These are phyloP conservation scores for Xerus inauris DNA, from an alignment of 2,113 vertebrate species.

Conservation along the genomic window DNA sequence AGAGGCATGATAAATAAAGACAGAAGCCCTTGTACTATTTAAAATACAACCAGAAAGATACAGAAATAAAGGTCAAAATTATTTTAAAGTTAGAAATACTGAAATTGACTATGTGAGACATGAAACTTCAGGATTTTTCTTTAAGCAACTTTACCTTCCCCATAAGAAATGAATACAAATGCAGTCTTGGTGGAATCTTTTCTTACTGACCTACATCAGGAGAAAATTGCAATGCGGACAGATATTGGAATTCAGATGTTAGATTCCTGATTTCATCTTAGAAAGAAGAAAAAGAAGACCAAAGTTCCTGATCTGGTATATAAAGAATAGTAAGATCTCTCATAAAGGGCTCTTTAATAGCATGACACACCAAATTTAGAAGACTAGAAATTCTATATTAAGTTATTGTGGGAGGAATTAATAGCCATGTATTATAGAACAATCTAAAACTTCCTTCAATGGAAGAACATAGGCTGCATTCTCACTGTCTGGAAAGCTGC, in stretches of 20 bases:
- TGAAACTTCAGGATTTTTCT: neutral
- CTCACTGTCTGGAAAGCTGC: neutral
- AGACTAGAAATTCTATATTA: neutral
- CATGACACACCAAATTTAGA: neutral
- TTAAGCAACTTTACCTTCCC: neutral
- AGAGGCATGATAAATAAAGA: neutral
- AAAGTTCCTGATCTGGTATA: neutral
- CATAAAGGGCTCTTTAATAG: neutral
- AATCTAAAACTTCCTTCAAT: neutral
- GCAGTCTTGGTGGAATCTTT: neutral
- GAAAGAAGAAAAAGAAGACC: neutral
- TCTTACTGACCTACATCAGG: neutral
- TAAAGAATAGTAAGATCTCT: neutral
- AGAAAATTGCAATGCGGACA: neutral
- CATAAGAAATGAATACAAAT: neutral
- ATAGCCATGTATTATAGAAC: neutral
- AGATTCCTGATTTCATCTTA: neutral
- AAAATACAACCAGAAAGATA: neutral
- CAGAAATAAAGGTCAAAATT: neutral
- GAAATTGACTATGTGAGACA: neutral
- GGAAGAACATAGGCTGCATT: neutral
- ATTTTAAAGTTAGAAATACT: constrained; percentile 29
- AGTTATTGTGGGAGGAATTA: neutral
- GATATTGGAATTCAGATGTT: neutral
- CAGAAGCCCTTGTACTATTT: neutral